Percentiles rank a stretch among this genome's conserved stretches.
phyloP scores from a whole-genome alignment of 2,797 vertebrate species.

The Potorous gilbertii region DNA sequence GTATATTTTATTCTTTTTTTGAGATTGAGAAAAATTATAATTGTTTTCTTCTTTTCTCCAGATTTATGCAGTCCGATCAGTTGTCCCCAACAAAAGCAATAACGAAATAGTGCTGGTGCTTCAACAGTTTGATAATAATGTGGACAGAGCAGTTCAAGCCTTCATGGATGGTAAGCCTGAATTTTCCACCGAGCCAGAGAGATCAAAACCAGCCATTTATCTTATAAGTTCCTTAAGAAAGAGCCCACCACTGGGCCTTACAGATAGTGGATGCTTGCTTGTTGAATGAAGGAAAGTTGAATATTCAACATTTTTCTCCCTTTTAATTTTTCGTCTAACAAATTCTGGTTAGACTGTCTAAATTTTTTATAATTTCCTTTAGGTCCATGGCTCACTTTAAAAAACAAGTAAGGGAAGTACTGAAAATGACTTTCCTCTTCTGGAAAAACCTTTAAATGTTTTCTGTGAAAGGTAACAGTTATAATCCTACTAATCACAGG shows the following conservation, averaged over 20 bases:
- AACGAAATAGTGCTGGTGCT: conserved; percentile 88
- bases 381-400: background rate
- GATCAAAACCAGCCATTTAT: background rate
- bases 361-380: conserved; percentile 12
- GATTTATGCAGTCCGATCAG: conserved; percentile 87
- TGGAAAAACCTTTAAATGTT: background rate
- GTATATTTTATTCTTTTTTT: conserved; percentile 1
- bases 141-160: conserved; percentile 87
- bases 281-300: background rate
- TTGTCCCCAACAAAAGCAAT: conserved; percentile 88
- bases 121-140: conserved; percentile 88
- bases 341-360: conserved; percentile 13
- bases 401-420: background rate
- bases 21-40: background rate
- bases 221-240: background rate
- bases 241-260: background rate
- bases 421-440: background rate
- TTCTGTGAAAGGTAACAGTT: background rate
- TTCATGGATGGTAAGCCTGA: conserved; percentile 86
- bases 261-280: background rate
- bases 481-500: background rate
- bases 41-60: conserved; percentile 66
- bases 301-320: background rate
- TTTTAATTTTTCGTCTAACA: background rate
- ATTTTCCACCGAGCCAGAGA: background rate